Base-by-base conservation (phyloP, 2,797 vertebrate genomes). In the Neosilurus hyrtlii region DNA sequence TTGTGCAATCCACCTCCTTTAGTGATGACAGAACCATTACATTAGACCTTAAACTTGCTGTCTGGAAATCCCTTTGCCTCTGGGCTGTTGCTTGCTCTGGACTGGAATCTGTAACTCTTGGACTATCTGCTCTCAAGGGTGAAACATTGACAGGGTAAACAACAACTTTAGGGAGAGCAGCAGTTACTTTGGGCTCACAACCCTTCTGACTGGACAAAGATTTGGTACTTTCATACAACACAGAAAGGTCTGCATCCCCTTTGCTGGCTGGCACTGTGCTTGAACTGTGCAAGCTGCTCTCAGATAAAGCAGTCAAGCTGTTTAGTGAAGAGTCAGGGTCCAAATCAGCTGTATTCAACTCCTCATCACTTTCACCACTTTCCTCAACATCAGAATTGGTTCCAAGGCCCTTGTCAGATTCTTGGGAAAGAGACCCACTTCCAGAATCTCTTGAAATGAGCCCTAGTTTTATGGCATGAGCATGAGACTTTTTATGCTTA, bases 401-500 rank as follows among this genome's bases (percentile, higher is more conserved):
- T 70, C 96, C 93, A 18, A 95, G 92, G 81, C 95, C 96, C 94
- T 96, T 97, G 87, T 98, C 96, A 0, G 96, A 98, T 84, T 99
- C 97, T n/a, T 97, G 95, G 62, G 97, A 96, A n/a, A 97, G 87
- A 26, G 96, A 96, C 65, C 96, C 92, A 49, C 95, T 92, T 83
- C 95, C 93, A 1, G 96, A 95, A 89, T 98, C 98, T 0, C 97
- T 96, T 7, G 95, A 91, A 76, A 96, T 96, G 22, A 98, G 96
- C 26, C 97, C 97, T 78, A 99, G 94, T 90, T 99, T 99, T 88
- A 99, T 97, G 26, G 97, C 96, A 7, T 99, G 98, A 0, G 98
- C 97, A 18, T 99, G 98, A 35, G 98, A 99, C 77, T 99, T 99
- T 91, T 98, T 99, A 95, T 99, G 98, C 95, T 99, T 99, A 90